Conservation (phyloP, 2,797 vertebrate species). For the Melanotaenia trifasciata region DNA sequence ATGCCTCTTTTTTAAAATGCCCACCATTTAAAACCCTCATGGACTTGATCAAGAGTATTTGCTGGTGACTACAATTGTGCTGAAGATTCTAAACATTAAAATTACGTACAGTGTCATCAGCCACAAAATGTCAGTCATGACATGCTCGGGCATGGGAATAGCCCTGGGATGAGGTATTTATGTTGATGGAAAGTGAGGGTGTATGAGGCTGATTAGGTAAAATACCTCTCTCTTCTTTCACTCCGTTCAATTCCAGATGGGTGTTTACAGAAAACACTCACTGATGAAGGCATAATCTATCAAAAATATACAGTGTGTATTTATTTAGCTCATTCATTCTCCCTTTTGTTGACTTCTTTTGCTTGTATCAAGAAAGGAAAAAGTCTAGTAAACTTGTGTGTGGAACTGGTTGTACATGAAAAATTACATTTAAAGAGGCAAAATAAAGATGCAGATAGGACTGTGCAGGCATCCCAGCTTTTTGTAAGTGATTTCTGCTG, state of each 20-base stretch:
- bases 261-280: slow-evolving; percentile 77
- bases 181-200: slow-evolving; percentile 63
- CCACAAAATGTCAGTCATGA: slow-evolving; percentile 36
- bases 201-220: slow-evolving; percentile 64
- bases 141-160: slow-evolving; percentile 61
- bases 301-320: slow-evolving; percentile 52
- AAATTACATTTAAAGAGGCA: background rate
- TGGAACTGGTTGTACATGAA: background rate
- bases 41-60: background rate
- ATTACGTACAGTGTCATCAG: slow-evolving; percentile 28
- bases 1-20: background rate
- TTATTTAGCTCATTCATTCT: slow-evolving; percentile 31
- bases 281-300: slow-evolving; percentile 71
- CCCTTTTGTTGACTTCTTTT: slow-evolving; percentile 12
- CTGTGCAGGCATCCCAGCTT: slow-evolving; percentile 18
- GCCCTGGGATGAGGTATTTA: slow-evolving; percentile 59
- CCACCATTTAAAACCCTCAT: background rate
- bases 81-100: slow-evolving; percentile 1
- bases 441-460: background rate
- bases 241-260: slow-evolving; percentile 69
- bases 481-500: slow-evolving; percentile 19
- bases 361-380: slow-evolving; percentile 1
- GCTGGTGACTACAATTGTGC: background rate
- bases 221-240: slow-evolving; percentile 71
- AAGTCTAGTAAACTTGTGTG: background rate